phyloP scores from a whole-genome alignment of 2,113 vertebrate genomes.

The Psophia crepitans region DNA sequence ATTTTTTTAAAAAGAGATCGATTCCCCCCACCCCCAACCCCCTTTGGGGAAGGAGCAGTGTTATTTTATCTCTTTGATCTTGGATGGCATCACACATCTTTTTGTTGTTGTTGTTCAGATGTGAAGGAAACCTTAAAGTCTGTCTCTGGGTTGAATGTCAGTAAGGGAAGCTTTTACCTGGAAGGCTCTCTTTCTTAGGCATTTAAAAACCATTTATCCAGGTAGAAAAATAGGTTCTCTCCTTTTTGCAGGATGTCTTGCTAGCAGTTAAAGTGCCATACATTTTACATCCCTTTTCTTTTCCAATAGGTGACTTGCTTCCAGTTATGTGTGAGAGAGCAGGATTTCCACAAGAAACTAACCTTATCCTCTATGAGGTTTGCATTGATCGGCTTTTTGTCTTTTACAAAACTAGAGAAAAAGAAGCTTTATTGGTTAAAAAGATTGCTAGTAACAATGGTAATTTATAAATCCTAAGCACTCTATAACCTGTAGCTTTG shows the following conservation, averaged over 20 bases:
- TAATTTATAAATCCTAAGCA: background rate
- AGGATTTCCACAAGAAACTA: constrained; percentile 99
- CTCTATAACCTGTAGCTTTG: background rate
- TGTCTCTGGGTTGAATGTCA: background rate
- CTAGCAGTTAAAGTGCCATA: background rate
- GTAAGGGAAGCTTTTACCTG: background rate
- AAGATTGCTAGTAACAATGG: background rate
- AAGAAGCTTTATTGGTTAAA: background rate
- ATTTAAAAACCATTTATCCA: background rate
- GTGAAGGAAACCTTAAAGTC: background rate
- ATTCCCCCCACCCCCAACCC: too few species aligned
- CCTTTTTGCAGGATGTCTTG: background rate
- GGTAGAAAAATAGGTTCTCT: background rate
- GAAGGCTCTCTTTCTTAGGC: background rate
- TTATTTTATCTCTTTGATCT: background rate
- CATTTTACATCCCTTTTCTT: background rate
- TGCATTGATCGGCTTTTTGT: background rate
- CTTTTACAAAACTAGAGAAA: background rate
- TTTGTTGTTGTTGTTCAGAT: background rate
- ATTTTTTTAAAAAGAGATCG: too few species aligned
- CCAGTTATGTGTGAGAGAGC: constrained; percentile 99
- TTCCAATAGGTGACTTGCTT: constrained; percentile 91
- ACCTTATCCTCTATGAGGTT: constrained; percentile 99
- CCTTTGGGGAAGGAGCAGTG: background rate
- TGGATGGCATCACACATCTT: accelerated